Evolutionary conservation across 92 coral and sea anemone genomes (phyloP), one percentile per base, ranked within the genome.

Genomic region (Phenganax stokvisi): DNA sequence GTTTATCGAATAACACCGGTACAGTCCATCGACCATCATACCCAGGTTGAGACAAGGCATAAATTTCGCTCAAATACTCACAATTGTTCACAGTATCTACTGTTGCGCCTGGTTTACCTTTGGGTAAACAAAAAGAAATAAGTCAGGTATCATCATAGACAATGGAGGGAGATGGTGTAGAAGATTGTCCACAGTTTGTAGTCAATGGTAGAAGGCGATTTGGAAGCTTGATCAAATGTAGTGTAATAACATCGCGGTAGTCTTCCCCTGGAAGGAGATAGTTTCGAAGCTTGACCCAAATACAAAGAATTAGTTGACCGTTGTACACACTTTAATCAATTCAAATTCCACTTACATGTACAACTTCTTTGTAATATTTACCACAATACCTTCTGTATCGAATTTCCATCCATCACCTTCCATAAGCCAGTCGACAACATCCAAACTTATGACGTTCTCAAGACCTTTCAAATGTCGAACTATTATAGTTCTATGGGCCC

Each of bases 1-100:
- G 76, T 79, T 86, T 93, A 75, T 93, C 97, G 90, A 94, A 93
- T 52, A 93, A 79, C 12, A 91, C 87, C 0, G 97, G 97, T 0
- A 91, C 96, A 10, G 92, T 72, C 54, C 87, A 81, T 29, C 76
- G 76, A 6, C 97, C 97, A 5, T 78, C 54, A 86, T 86, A 93
- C 0, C 71, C 87, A 0, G 96, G 89, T 58, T 83, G 81, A 1
- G 90, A 84, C 30, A 89, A 67, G 63, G 62, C 72, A 68, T 93
- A 93, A 3, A 93, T 87, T 58, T 93, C 93, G 83, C 89, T 85
- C 25, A 93, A 82, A 71, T 68, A 75, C 54, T 67, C 78, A 67
- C 91, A 93, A 57, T 89, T 90, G 72, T 93, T 93, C 9, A 93
- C 84, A 4, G 89, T 89, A 71, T 93, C 97, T 55, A 83, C 87